Base-by-base conservation (phyloP, 2,888 invertebrate genomes). In the Listrodromus nycthemerus region DNA sequence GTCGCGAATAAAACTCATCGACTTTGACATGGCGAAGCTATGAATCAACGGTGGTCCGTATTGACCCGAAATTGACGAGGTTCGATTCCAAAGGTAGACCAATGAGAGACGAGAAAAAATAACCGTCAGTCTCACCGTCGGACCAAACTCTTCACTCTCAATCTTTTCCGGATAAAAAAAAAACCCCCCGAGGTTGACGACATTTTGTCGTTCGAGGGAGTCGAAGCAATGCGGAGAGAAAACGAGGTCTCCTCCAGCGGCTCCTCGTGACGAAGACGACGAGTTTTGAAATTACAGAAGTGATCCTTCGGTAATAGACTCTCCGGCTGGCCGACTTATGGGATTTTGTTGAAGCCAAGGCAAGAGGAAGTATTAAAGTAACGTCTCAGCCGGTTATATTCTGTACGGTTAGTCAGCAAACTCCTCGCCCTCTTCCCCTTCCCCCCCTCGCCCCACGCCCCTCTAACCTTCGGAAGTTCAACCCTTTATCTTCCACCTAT, bases 231-330 rank as follows among this genome's bases (percentile, higher is more conserved):
- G 41, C 41, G 6, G n/a, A 58, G 75, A 70, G 58, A 82, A 79
- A 81, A 80, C 84, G 55, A 79, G 83, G 84, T 84, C 70, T 76
- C 76, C 63, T 71, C 70, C 67, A 61, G 41, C 41, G 48, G 73
- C 58, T 78, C 30, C 30, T 63, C 66, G 48, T 77, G 74, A 84
- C 83, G 80, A 80, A 67, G 74, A 73, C 85, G 85, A 89, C 89
- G 89, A 89, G 90, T 91, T 90, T 90, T 91, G 89, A 90, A 91
- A 91, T 91, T 91, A 91, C 91, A 88, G 87, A 86, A 89, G 89
- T 90, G 90, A 91, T 91, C 91, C 90, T 88, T 85, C 87, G 86
- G 90, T 91, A 91, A 91, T 91, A 89, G 91, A 91, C 90, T 91
- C 90, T 87, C 87, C 90, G 88, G 88, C 88, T 88, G 88, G 80